These are phyloP conservation scores for Aphelocoma coerulescens DNA, from an alignment of 2,113 vertebrate species.

Conservation along the genomic window DNA sequence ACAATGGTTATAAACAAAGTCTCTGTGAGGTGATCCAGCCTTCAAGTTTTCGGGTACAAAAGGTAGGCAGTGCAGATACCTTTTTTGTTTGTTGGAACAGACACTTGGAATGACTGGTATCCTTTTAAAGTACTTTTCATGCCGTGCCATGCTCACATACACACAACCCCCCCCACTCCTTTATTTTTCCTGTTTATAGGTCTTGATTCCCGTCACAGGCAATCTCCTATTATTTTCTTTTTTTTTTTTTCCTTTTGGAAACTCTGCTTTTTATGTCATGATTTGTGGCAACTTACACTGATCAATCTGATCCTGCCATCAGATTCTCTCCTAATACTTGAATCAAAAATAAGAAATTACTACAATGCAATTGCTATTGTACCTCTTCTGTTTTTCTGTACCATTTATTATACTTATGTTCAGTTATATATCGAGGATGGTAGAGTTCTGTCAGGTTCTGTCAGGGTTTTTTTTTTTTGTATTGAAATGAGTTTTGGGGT, in stretches of 20 bases:
- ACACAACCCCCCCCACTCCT: fast-evolving
- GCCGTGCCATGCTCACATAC: background rate
- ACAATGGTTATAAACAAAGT: background rate
- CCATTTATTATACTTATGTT: background rate
- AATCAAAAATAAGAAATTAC: background rate
- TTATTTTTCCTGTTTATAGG: background rate
- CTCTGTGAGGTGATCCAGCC: background rate
- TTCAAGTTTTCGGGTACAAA: background rate
- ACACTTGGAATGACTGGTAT: background rate
- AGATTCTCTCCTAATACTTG: background rate
- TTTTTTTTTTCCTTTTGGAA: background rate
- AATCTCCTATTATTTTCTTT: background rate
- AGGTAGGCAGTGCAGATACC: background rate
- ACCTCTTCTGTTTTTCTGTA: background rate
- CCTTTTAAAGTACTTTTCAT: background rate
- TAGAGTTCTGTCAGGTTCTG: background rate
- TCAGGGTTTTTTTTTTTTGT: background rate
- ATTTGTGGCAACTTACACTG: background rate
- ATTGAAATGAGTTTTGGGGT: background rate
- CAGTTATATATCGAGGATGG: background rate
- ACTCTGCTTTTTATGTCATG: background rate
- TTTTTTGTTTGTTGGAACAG: background rate
- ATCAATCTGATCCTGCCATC: background rate
- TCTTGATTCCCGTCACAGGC: background rate
- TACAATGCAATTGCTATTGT: background rate